These are phyloP conservation scores for Lipotes vexillifer DNA, from an alignment of 2,113 vertebrate species.

Conservation along the genomic window DNA sequence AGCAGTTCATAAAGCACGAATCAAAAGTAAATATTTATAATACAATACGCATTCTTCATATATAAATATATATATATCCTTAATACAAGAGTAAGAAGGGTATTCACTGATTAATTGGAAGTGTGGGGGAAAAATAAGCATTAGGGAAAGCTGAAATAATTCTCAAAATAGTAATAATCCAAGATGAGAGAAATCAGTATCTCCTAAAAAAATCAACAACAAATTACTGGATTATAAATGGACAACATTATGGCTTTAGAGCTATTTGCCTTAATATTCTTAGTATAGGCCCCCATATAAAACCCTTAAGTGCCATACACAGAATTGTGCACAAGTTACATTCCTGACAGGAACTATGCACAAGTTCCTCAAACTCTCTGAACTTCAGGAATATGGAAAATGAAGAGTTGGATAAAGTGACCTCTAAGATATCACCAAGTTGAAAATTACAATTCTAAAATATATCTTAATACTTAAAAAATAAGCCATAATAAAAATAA, in stretches of 20 bases:
- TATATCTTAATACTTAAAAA: slow-evolving; percentile 6
- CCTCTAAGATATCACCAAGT: neutral
- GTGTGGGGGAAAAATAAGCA: neutral
- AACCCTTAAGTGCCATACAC: neutral
- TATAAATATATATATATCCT: neutral
- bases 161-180: slow-evolving; percentile 7
- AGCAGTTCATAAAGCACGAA: neutral
- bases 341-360: neutral
- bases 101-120: slow-evolving; percentile 25
- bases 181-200: neutral
- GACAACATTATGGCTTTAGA: neutral
- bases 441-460: slow-evolving; percentile 43
- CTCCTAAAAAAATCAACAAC: neutral
- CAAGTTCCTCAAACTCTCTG: neutral
- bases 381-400: slow-evolving; percentile 9
- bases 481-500: slow-evolving; percentile 23
- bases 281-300: neutral
- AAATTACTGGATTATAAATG: neutral
- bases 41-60: neutral
- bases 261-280: neutral
- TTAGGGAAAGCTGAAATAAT: slow-evolving; percentile 12
- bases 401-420: neutral
- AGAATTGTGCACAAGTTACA: slow-evolving; percentile 10
- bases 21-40: slow-evolving; percentile 3
- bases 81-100: neutral